Base-by-base conservation (phyloP, 2,797 vertebrate genomes). In the Fundulus diaphanus region DNA sequence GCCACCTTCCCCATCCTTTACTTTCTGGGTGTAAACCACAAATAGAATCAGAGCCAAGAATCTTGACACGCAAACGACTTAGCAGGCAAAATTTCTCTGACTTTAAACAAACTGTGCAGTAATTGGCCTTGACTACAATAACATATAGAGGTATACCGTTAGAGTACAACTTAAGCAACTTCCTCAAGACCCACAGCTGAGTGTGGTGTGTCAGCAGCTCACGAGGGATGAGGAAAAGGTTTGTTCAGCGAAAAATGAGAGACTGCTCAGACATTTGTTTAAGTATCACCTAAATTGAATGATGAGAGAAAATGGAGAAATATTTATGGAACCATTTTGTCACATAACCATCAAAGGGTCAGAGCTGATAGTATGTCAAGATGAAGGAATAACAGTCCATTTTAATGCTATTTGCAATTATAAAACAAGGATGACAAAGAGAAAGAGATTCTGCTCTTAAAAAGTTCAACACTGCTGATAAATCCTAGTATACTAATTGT, bases 51-150 rank as follows among this genome's bases (percentile, higher is more conserved):
- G 7, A 76, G 48, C 9, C 15, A 1, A 61, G 18, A 24, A 7
- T 22, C 59, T 49, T 24, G 24, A 67, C 87, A 74, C 40, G 22
- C 54, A 13, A 27, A 40, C 51, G 0, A 54, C 56, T 77, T 70
- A 56, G 81, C 72, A 66, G 70, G 67, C 78, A 72, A 54, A 57
- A 42, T 51, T 22, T 33, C 70, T 69, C 22, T 7, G 31, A 78
- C 82, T 84, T 83, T 75, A 92, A 92, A 85, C 82, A 86, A 91
- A 85, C 77, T 31, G 1, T 37, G 73, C 78, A 77, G 89, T 81
- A 54, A 67, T 57, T 71, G 80, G 76, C 66, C 86, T 85, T 48
- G 1, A 80, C 83, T 87, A 33, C 77, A 87, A 81, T 81, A 91
- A 86, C 87, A 90, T 27, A n/a, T 27, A 61, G 74, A 52, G 72